These are phyloP conservation scores for Megaleporinus macrocephalus DNA, from an alignment of 2,113 vertebrate species.

Conservation along the genomic window DNA sequence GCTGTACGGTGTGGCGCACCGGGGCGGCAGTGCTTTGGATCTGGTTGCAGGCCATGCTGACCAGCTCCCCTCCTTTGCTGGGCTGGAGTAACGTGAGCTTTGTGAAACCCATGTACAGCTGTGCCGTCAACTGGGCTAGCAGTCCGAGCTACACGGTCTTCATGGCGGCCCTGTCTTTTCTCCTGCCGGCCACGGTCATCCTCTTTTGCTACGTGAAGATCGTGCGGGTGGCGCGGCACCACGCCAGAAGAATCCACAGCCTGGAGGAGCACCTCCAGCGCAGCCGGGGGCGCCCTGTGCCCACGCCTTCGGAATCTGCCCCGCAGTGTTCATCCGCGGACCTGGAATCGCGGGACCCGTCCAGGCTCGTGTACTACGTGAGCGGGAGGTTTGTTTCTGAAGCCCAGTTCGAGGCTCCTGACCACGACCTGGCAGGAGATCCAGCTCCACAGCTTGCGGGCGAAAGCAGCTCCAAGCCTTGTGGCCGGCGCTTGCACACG, in stretches of 20 bases:
- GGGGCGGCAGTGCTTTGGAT: slow-evolving; percentile 78
- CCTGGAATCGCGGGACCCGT: slow-evolving; percentile 62
- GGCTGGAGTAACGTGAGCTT: slow-evolving; percentile 79
- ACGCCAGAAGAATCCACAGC: slow-evolving; percentile 77
- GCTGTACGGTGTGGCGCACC: slow-evolving; percentile 75
- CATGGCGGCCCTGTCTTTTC: slow-evolving; percentile 72
- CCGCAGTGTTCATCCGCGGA: slow-evolving; percentile 19
- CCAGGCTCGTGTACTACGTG: slow-evolving; percentile 73
- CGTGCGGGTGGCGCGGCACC: slow-evolving; percentile 77
- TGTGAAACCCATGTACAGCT: slow-evolving; percentile 76
- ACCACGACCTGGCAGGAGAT: slow-evolving; percentile 19
- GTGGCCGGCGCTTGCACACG: slow-evolving; percentile 60
- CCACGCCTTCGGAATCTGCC: slow-evolving; percentile 17
- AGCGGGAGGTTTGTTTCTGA: slow-evolving; percentile 72
- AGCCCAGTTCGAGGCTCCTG: slow-evolving; percentile 30
- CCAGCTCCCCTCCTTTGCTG: slow-evolving; percentile 79
- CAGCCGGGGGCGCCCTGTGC: slow-evolving; percentile 48
- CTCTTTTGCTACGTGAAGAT: slow-evolving; percentile 82
- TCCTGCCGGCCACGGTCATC: slow-evolving; percentile 77
- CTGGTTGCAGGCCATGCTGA: slow-evolving; percentile 80
- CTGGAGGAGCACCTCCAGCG: slow-evolving; percentile 78
- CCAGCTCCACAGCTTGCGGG: slow-evolving; percentile 31
- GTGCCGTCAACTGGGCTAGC: slow-evolving; percentile 75
- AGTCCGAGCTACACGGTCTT: slow-evolving; percentile 77
- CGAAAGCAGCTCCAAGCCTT: slow-evolving; percentile 17